Percentiles rank a stretch among this genome's conserved stretches.
These are phyloP conservation scores for Sphyrna mokarran DNA, from an alignment of 2,113 vertebrate species.

Conservation along the genomic window DNA sequence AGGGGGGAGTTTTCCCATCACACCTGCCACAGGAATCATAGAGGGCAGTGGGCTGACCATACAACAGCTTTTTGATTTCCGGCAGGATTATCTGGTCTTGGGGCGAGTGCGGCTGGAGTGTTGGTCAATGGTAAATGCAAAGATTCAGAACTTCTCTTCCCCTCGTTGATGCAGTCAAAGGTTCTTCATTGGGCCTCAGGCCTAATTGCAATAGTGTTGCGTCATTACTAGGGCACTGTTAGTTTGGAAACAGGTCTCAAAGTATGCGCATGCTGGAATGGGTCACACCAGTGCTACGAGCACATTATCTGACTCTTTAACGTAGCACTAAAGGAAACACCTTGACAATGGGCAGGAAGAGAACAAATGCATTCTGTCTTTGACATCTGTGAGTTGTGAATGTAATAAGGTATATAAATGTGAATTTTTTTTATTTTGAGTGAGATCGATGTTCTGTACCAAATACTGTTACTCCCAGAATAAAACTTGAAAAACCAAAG, in stretches of 20 bases:
- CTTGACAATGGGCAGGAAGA: too few species aligned
- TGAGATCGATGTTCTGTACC: neutral
- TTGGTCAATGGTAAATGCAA: neutral
- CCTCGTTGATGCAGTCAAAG: neutral
- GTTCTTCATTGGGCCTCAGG: neutral
- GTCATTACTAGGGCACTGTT: neutral
- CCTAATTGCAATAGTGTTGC: neutral
- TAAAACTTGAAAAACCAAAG: neutral
- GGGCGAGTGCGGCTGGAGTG: too few species aligned
- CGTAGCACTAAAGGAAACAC: neutral
- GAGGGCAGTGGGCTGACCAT: too few species aligned
- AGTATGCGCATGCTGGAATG: neutral
- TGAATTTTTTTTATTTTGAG: neutral
- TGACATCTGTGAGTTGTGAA: too few species aligned
- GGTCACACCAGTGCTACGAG: neutral
- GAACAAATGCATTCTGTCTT: too few species aligned
- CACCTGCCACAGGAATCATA: too few species aligned
- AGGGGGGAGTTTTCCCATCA: too few species aligned
- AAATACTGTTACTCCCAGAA: neutral
- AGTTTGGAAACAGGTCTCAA: neutral
- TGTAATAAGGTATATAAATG: neutral
- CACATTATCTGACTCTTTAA: neutral
- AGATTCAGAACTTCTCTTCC: neutral
- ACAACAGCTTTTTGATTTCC: too few species aligned
- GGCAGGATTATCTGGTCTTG: too few species aligned